Conservation (phyloP, 2,888 invertebrate genomes). For the Calameuta idolon region DNA sequence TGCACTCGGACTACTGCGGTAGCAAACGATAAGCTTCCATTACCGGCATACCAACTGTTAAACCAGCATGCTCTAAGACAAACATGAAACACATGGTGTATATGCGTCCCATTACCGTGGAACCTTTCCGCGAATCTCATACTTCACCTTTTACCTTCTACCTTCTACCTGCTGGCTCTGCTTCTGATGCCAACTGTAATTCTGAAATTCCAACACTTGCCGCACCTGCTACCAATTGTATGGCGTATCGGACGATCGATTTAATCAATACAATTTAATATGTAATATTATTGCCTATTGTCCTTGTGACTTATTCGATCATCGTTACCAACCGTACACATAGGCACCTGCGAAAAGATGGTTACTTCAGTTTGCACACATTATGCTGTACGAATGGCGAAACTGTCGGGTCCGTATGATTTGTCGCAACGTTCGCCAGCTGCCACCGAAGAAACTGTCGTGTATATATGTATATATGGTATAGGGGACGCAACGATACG, state of each 20-base stretch:
- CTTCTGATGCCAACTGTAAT: neutral
- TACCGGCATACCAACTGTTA: constrained; percentile 55
- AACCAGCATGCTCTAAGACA: constrained; percentile 26
- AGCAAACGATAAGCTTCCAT: constrained; percentile 58
- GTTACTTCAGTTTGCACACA: neutral
- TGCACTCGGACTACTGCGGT: constrained; percentile 41
- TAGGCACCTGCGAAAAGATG: neutral
- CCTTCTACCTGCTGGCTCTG: neutral
- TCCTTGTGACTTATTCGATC: neutral
- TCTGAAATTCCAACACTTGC: neutral
- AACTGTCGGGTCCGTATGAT: constrained; percentile 46
- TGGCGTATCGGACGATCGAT: neutral
- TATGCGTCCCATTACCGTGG: neutral
- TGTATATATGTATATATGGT: neutral
- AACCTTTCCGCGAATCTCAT: neutral
- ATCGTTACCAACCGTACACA: neutral
- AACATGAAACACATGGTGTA: neutral
- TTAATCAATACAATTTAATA: neutral
- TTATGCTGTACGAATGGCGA: neutral
- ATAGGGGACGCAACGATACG: neutral
- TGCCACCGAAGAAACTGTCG: constrained; percentile 41
- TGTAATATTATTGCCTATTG: neutral
- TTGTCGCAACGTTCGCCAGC: constrained; percentile 60
- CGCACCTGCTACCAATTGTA: neutral
- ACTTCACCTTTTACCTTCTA: neutral